Percentiles rank a stretch among this genome's conserved stretches.
phyloP scores from a whole-genome alignment of 1,140 invertebrate species.

The Saccostrea cuccullata region DNA sequence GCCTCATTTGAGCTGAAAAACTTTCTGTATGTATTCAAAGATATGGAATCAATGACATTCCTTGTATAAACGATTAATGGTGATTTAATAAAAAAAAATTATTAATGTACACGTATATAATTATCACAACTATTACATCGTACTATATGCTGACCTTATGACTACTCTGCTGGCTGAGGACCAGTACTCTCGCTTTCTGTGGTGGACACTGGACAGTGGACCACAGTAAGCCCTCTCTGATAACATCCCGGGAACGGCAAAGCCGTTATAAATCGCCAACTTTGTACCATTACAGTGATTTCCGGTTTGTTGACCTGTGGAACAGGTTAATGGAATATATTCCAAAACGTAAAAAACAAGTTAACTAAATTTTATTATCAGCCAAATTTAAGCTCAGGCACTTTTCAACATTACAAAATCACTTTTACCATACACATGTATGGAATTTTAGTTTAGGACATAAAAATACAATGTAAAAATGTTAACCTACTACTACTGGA shows the following conservation, averaged over 20 bases:
- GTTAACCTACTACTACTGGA: slow-evolving; percentile 45
- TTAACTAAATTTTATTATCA: no score
- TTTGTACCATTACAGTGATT: neutral
- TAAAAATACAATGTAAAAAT: neutral
- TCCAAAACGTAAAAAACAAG: neutral
- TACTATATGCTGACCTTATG: slow-evolving; percentile 28
- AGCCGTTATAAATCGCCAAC: slow-evolving; percentile 53
- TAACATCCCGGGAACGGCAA: slow-evolving; percentile 48
- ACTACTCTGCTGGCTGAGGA: slow-evolving; percentile 45
- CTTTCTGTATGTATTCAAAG: no score
- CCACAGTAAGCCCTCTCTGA: slow-evolving; percentile 48
- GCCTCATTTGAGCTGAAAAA: no score
- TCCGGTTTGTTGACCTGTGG: neutral
- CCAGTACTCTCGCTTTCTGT: slow-evolving; percentile 41
- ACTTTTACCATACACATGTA: no score
- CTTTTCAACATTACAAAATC: no score
- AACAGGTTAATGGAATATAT: neutral
- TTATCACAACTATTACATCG: no score
- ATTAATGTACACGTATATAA: no score
- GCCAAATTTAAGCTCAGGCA: no score
- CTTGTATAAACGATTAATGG: no score
- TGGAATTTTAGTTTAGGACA: neutral
- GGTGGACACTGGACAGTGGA: neutral
- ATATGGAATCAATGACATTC: no score
- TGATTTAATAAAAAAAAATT: no score